Base-by-base conservation (phyloP, 2,888 invertebrate genomes). In the Catonia carolina region DNA sequence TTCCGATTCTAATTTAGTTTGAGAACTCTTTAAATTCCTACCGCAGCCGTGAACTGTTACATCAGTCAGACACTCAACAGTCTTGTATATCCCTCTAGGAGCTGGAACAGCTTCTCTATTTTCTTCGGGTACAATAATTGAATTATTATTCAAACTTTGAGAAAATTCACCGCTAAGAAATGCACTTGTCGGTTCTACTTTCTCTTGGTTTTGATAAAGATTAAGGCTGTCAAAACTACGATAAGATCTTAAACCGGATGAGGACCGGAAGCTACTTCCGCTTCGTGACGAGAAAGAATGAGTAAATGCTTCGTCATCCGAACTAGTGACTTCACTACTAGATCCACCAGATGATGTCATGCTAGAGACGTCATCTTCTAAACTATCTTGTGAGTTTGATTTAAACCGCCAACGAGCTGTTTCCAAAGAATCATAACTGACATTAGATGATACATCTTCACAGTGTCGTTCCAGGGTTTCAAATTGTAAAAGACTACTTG, bases 401-500 rank as follows among this genome's bases (percentile, higher is more conserved):
- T 55, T 73, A 17, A 70, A 68, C 55, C 73, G 72, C 61, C 79
- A 78, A 54, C 78, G 68, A 0, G 77, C 76, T 77, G 69, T 71
- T 69, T 62, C 73, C 68, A 63, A 75, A 75, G 63, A 63, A 56
- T 63, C 63, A 58, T 61, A 63, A 48, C 62, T 62, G 51, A 60
- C 60, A 54, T 54, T 60, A 31, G 60, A 60, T 10, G 53, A 31
- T 5, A 60, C 22, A 72, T 74, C 71, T 66, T 80, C 80, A 67
- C 84, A 77, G 65, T 83, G 84, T 42, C 82, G 80, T 70, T 90
- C 90, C 59, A 90, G 75, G 3, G 86, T 87, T 74, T 90, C 90
- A 72, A 91, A 91, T 73, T 89, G 89, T 61, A 90, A 78, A 61
- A 91, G 76, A 65, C 89, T 89, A 63, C 87, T 87, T 60, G 88